Evolutionary conservation across 2,888 invertebrate species (phyloP), one percentile per base, ranked within the genome.

Genomic region (Folsomia manolachei): DNA sequence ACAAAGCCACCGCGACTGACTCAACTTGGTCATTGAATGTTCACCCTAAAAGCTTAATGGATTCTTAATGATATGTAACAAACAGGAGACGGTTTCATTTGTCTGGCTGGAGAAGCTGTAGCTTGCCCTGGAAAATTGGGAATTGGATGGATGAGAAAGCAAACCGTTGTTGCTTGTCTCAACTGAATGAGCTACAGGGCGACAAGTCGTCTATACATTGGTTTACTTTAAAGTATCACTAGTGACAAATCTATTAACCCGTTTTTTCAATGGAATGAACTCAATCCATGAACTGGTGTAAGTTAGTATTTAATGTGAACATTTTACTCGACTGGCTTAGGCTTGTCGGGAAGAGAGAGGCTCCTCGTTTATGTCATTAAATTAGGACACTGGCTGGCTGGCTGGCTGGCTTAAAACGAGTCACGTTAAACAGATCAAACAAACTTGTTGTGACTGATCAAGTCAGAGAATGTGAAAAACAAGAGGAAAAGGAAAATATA

Each of bases 101-200:
- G 64, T 64, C 64, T 64, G 66, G 66, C 23, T 39, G 39, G 7
- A 39, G 14, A 39, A 39, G 39, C 39, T 14, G 39, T 39, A 39
- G 39, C 14, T 39, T 39, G 39, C 39, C n/a, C n/a, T 39, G 39
- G 39, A 39, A 14, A 39, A 39, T n/a, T n/a, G n/a, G 64, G 66
- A 27, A 51, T 66, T 66, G 23, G 26, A 39, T 39, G 66, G 26
- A 39, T 39, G 66, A 52, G 66, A 66, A 66, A 66, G 66, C 2
- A 66, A 14, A n/a, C n/a, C n/a, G n/a, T 64, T 66, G 66, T 66
- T 39, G 23, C 52, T 66, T 66, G 66, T 66, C 66, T 66, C 2
- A 66, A 21, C 52, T 66, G 66, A 66, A 66, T 66, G 66, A 66
- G 66, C 66, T 66, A 66, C 66, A 66, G 66, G 66, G 66, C 66